Evolutionary conservation across 2,888 invertebrate species (phyloP).

Genomic region (Villa cingulata): DNA sequence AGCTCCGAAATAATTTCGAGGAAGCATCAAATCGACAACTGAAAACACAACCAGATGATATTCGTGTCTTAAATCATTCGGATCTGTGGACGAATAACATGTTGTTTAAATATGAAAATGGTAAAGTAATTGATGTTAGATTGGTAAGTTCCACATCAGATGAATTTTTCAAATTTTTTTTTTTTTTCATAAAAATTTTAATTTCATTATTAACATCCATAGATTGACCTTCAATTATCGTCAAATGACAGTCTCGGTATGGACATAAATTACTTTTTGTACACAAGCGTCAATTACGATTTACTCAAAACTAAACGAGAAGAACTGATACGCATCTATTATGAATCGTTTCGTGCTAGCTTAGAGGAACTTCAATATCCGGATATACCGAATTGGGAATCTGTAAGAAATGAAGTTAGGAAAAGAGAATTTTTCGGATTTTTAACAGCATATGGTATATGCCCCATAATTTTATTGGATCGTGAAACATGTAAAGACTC

Average conservation of each 20-base stretch:
- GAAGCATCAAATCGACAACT: neutral
- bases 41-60: neutral
- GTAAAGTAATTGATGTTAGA: neutral
- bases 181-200: no score
- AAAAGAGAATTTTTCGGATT: constrained; percentile 25
- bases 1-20: neutral
- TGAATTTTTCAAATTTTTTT: neutral
- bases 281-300: constrained; percentile 25
- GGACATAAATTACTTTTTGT: constrained; percentile 33
- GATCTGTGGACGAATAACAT: constrained; percentile 35
- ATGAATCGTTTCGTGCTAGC: constrained; percentile 19
- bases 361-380: constrained; percentile 14
- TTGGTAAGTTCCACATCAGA: constrained; percentile 1
- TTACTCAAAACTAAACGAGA: constrained; percentile 23
- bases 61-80: constrained; percentile 32
- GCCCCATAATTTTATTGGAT: constrained; percentile 9
- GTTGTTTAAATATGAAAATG: constrained; percentile 28
- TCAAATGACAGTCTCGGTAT: constrained; percentile 30
- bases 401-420: constrained; percentile 21
- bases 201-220: no score
- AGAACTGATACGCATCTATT: constrained; percentile 24
- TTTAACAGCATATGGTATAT: constrained; percentile 20
- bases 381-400: constrained; percentile 21
- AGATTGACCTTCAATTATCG: constrained; percentile 28
- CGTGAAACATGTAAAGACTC: constrained; percentile 5